These are phyloP conservation scores for Proteles cristata DNA, from an alignment of 2,113 vertebrate species.

Conservation along the genomic window DNA sequence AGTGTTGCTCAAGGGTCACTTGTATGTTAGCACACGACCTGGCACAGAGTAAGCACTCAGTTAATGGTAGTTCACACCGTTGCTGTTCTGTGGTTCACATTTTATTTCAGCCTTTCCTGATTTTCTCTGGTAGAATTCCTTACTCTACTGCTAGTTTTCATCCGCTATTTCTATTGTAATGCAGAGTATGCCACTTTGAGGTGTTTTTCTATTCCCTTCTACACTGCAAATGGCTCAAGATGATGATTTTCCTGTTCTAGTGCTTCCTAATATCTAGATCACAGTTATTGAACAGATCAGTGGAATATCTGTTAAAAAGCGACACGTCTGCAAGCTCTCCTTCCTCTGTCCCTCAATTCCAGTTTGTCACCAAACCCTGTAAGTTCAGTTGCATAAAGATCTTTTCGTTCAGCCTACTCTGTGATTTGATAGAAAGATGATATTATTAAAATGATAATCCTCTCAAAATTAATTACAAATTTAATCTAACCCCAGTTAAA, in stretches of 20 bases:
- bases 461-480: neutral
- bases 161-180: neutral
- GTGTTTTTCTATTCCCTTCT: neutral
- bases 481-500: neutral
- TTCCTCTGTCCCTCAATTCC: neutral
- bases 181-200: neutral
- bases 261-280: neutral
- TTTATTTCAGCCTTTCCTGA: neutral
- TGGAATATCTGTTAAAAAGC: neutral
- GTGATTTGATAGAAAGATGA: neutral
- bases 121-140: neutral
- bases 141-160: neutral
- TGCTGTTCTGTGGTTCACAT: neutral
- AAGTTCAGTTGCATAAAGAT: neutral
- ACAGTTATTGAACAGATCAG: neutral
- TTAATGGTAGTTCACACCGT: neutral
- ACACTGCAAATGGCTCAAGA: neutral
- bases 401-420: neutral
- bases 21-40: neutral
- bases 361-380: neutral
- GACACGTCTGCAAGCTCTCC: fast-evolving
- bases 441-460: neutral
- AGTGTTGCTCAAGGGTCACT: neutral
- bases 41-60: neutral
- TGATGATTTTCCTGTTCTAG: neutral